These are phyloP conservation scores for Pristionchus arcanus DNA, from an alignment of 2,888 invertebrate species.

Conservation along the genomic window DNA sequence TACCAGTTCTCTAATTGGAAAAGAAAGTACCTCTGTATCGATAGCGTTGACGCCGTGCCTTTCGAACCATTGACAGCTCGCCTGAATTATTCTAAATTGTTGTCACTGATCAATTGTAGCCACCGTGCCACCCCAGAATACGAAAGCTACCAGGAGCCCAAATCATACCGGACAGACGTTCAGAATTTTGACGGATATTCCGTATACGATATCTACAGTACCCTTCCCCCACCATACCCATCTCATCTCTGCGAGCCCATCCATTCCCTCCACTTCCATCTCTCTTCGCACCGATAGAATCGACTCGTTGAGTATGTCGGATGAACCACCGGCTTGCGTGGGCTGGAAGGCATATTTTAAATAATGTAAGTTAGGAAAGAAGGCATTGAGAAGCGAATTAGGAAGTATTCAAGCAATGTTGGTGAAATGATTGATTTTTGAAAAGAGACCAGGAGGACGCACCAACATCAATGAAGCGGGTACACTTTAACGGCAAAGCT, in stretches of 20 bases:
- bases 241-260: slow-evolving; percentile 3
- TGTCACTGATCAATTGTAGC: neutral
- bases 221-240: neutral
- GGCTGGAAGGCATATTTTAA: neutral
- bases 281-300: slow-evolving; percentile 36
- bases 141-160: neutral
- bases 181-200: neutral
- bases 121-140: neutral
- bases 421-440: no score
- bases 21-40: slow-evolving; percentile 29
- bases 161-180: neutral
- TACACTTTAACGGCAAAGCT: no score
- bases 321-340: neutral
- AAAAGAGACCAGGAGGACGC: no score
- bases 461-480: no score
- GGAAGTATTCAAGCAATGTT: no score
- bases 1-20: no score
- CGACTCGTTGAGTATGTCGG: slow-evolving; percentile 31
- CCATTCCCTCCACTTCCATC: slow-evolving; percentile 47
- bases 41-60: neutral
- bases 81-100: neutral
- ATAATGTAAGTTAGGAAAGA: no score
- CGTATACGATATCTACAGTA: neutral
- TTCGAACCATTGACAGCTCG: neutral
- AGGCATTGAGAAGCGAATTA: no score